A percentile compares a stretch with the other conserved stretches of the same genome.
phyloP scores from a whole-genome alignment of 37 sponge, comb jelly and placozoan species.

The Axinella damicornis region DNA sequence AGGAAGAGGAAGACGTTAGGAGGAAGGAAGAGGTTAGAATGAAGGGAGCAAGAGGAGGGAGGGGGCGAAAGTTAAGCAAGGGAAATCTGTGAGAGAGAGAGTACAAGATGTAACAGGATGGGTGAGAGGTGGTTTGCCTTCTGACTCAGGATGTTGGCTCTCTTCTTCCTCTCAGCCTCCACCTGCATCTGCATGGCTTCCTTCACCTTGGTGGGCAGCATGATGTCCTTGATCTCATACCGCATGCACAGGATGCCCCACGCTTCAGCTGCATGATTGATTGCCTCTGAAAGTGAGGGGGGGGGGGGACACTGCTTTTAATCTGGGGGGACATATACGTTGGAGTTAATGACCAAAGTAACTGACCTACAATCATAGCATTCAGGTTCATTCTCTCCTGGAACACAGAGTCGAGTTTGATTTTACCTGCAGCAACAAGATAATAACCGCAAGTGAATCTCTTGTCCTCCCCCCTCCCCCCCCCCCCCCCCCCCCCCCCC shows the following conservation, averaged over 20 bases:
- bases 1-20: too few relatives aligned
- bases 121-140: slow-evolving; percentile 59
- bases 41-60: not conserved
- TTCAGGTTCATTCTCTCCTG: slow-evolving; percentile 94
- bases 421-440: slow-evolving; percentile 65
- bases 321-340: too few relatives aligned
- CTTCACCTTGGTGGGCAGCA: slow-evolving; percentile 91
- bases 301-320: too few relatives aligned
- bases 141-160: slow-evolving; percentile 95
- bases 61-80: too few relatives aligned
- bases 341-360: not conserved
- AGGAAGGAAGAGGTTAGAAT: not conserved
- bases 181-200: slow-evolving; percentile 99
- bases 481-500: not conserved
- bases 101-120: not conserved
- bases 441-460: too few relatives aligned
- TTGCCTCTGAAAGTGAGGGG: slow-evolving; percentile 91
- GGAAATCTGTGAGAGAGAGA: not conserved
- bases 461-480: too few relatives aligned
- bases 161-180: slow-evolving; percentile 98
- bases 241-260: slow-evolving; percentile 98
- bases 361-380: slow-evolving; percentile 90
- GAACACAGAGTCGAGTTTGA: slow-evolving; percentile 93
- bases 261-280: slow-evolving; percentile 92
- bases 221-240: slow-evolving; percentile 96